phyloP scores from a whole-genome alignment of 2,797 vertebrate genomes.

The Denticeps clupeoides region DNA sequence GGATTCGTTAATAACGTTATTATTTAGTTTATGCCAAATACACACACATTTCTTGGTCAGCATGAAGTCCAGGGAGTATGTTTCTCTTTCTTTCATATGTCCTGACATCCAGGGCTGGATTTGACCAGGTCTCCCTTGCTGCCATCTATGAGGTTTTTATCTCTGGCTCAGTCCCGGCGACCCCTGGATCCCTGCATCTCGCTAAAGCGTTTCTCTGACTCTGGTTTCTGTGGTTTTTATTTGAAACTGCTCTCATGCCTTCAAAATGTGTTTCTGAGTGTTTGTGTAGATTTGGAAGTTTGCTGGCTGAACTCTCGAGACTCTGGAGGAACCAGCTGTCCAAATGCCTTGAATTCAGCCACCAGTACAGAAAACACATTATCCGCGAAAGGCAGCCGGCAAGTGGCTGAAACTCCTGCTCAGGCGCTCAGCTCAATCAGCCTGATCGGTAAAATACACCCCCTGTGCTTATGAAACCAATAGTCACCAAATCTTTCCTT shows the following conservation, averaged over 20 bases:
- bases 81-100: no score
- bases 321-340: constrained; percentile 19
- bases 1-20: background rate
- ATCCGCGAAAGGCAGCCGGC: constrained; percentile 6
- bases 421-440: background rate
- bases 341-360: constrained; percentile 28
- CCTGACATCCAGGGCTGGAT: background rate
- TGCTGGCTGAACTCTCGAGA: constrained; percentile 29
- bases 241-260: constrained; percentile 12
- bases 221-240: constrained; percentile 30
- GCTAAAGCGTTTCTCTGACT: constrained; percentile 26
- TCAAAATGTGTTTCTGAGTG: constrained; percentile 36
- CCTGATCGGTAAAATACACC: background rate
- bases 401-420: constrained; percentile 4
- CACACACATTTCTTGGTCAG: no score
- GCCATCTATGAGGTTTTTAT: constrained; percentile 6
- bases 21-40: constrained; percentile 1
- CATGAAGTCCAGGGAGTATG: no score
- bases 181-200: constrained; percentile 13
- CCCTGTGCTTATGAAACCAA: background rate
- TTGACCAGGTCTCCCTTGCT: constrained; percentile 1
- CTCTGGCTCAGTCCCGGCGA: constrained; percentile 12
- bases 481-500: no score
- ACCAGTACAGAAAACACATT: constrained; percentile 23
- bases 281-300: constrained; percentile 35